Base-by-base conservation (phyloP, 2,797 vertebrate genomes). In the Orestias chungarensis region DNA sequence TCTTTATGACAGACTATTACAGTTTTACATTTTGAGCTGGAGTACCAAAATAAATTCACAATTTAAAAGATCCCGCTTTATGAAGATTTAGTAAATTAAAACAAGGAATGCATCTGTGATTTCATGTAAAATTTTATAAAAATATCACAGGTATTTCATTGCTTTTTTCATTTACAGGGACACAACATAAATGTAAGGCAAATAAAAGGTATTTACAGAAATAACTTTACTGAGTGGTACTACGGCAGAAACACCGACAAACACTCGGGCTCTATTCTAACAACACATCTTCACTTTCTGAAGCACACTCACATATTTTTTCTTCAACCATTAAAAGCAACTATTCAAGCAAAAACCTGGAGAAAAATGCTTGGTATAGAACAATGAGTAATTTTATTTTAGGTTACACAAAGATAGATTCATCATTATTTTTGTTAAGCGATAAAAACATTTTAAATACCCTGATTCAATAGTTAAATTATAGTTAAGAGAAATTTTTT, bases 81-180 rank as follows among this genome's bases (percentile, higher is more conserved):
- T 1, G 12, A 29, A 66, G 12, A 40, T 62, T 62, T 6, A 47
- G 2, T 1, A 31, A 38, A 52, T 0, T 11, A 35, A 87, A 81
- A 84, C 43, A 82, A 72, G 70, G 46, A 76, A 71, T 8, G 1
- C 55, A 35, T 72, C 29, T 31, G 31, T 69, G 62, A 52, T 87
- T 92, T 91, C 73, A 85, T 91, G 89, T 87, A 88, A 91, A 93
- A 91, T 76, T 87, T 91, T 91, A 88, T 91, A 90, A 90, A 90
- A 91, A 90, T 87, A 91, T 91, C 88, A 90, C 89, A 90, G 87
- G 81, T 81, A 64, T 84, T 84, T 7, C 20, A n/a, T 40, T 40
- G 35, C 12, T 57, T 35, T 91, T 89, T 83, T 91, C 89, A 92
- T 91, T 88, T 82, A 91, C 84, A 88, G 82, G 85, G 75, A 84